phyloP scores from a whole-genome alignment of 2,113 vertebrate species.

The Prochilodus magdalenae region DNA sequence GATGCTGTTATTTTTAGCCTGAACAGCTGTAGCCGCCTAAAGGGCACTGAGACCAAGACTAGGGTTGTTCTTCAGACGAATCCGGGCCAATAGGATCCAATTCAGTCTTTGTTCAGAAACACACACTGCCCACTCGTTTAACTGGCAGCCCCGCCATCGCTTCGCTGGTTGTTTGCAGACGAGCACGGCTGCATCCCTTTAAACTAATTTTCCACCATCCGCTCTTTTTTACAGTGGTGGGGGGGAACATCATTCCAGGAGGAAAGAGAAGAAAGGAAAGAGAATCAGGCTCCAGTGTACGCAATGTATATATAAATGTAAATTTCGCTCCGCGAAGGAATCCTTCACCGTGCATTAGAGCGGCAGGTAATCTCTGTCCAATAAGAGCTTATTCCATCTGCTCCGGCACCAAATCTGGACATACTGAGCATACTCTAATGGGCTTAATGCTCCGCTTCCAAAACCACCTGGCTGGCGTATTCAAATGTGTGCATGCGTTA shows the following conservation, averaged over 20 bases:
- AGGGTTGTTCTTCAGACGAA: background rate
- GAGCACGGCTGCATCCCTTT: too few relatives aligned
- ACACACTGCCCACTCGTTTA: too few relatives aligned
- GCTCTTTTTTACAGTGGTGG: background rate
- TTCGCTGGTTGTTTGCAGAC: too few relatives aligned
- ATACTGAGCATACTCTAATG: too few relatives aligned
- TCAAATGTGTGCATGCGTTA: too few relatives aligned
- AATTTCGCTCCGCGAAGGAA: slow-evolving; percentile 38
- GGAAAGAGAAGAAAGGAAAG: background rate
- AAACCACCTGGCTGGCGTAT: too few relatives aligned
- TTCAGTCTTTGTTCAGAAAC: background rate
- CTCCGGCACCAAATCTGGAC: background rate
- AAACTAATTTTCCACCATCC: too few relatives aligned
- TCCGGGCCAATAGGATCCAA: background rate
- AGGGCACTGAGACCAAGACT: slow-evolving; percentile 17
- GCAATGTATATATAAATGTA: slow-evolving; percentile 38
- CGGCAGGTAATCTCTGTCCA: slow-evolving; percentile 32
- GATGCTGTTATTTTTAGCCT: background rate
- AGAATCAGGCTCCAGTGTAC: background rate
- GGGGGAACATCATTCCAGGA: slow-evolving; percentile 1
- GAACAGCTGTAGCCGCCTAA: background rate
- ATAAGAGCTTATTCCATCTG: slow-evolving; percentile 35
- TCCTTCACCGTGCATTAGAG: slow-evolving; percentile 29
- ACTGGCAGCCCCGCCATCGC: too few relatives aligned
- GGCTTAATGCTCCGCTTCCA: too few relatives aligned